These are phyloP conservation scores for Drosophila recens DNA, from an alignment of 2,888 invertebrate species.

Conservation along the genomic window DNA sequence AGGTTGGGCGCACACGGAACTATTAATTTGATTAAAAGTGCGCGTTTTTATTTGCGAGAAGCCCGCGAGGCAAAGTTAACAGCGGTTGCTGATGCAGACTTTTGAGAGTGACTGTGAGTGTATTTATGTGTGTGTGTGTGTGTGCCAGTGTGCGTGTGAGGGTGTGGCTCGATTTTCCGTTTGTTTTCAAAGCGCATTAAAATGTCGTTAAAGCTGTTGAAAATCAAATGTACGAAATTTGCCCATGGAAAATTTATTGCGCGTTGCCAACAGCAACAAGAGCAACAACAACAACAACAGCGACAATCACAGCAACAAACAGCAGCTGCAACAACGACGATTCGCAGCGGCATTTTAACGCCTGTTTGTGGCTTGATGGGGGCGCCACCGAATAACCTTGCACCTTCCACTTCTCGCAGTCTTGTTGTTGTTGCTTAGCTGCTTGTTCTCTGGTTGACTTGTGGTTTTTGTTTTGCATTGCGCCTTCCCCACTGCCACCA, in stretches of 20 bases:
- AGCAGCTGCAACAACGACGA: slow-evolving; percentile 15
- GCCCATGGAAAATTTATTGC: slow-evolving; percentile 72
- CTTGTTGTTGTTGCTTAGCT: slow-evolving; percentile 43
- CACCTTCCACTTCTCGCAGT: slow-evolving; percentile 16
- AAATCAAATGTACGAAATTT: slow-evolving; percentile 80
- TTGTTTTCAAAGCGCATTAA: slow-evolving; percentile 75
- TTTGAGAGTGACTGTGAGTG: slow-evolving; percentile 9
- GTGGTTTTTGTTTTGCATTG: slow-evolving; percentile 67
- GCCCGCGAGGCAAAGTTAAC: slow-evolving; percentile 48
- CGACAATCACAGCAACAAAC: slow-evolving; percentile 5
- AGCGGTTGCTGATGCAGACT: slow-evolving; percentile 20
- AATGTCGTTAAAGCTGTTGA: slow-evolving; percentile 79
- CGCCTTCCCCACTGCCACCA: slow-evolving; percentile 10
- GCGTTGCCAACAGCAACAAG: slow-evolving; percentile 34
- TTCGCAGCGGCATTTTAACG: slow-evolving; percentile 54
- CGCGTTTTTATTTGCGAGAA: slow-evolving; percentile 68
- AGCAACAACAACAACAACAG: slow-evolving; percentile 15
- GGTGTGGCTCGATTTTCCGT: slow-evolving; percentile 36
- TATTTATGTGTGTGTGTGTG: slow-evolving; percentile 7
- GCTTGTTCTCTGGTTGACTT: slow-evolving; percentile 72
- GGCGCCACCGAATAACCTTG: slow-evolving; percentile 29
- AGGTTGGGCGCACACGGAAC: slow-evolving; percentile 38
- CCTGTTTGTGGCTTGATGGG: slow-evolving; percentile 51
- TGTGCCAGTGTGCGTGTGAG: slow-evolving; percentile 2
- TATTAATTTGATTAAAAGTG: slow-evolving; percentile 79